phyloP scores from a whole-genome alignment of 1,140 invertebrate genomes.

The Temnothorax nylanderi region DNA sequence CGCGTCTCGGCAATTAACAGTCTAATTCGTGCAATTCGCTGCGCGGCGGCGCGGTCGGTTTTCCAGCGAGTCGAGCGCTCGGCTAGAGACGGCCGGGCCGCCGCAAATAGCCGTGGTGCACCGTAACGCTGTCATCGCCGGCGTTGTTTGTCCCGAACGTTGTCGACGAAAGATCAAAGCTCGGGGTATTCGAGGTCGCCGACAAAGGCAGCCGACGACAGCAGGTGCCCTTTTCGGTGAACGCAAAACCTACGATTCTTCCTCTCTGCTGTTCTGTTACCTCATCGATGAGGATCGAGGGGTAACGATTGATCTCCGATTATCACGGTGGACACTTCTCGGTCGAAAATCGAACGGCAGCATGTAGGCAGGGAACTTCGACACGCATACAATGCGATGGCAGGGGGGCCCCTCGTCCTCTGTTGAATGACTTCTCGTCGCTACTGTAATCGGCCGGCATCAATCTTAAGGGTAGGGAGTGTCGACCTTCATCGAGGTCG shows the following conservation, averaged over 20 bases:
- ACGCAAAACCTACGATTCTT: constrained; percentile 33
- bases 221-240: constrained; percentile 40
- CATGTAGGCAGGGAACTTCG: not conserved
- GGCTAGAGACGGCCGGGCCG: constrained; percentile 6
- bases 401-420: not conserved
- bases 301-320: constrained; percentile 19
- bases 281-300: constrained; percentile 18
- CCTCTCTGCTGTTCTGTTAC: constrained; percentile 6
- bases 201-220: constrained; percentile 52
- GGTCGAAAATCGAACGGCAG: constrained; percentile 8
- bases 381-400: constrained; percentile 14
- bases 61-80: not conserved
- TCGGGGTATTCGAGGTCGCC: constrained; percentile 24
- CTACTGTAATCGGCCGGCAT: constrained; percentile 11
- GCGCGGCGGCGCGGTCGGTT: constrained; percentile 8
- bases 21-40: constrained; percentile 46
- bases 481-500: constrained; percentile 46
- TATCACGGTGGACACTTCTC: constrained; percentile 27
- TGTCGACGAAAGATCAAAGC: constrained; percentile 54
- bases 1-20: constrained; percentile 35
- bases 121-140: constrained; percentile 49
- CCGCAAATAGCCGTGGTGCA: constrained; percentile 49
- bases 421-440: constrained; percentile 33
- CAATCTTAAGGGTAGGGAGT: constrained; percentile 29
- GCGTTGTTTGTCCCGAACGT: constrained; percentile 44